Conservation (phyloP, 2,888 invertebrate genomes). For the Dyspetes luteomarginatus region DNA sequence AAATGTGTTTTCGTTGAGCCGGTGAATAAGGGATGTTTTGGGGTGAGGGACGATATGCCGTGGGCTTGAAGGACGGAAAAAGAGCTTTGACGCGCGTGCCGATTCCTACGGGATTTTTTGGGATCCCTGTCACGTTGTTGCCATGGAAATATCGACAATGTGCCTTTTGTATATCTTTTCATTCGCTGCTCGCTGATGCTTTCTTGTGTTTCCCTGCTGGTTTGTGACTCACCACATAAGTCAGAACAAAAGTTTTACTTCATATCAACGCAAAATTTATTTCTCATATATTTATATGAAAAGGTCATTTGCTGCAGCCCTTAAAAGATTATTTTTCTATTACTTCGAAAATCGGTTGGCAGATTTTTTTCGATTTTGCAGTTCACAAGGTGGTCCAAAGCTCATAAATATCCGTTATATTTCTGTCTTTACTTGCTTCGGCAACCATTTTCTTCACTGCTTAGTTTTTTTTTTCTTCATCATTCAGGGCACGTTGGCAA, state of each 20-base stretch:
- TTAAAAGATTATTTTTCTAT: background rate
- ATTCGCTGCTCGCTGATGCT: background rate
- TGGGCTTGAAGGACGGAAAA: background rate
- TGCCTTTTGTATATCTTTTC: background rate
- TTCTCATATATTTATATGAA: constrained; percentile 33
- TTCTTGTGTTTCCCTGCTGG: no score
- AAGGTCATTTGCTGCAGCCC: constrained; percentile 15
- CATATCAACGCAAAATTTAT: no score
- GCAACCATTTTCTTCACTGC: background rate
- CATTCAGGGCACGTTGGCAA: constrained; percentile 3
- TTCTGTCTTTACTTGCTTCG: background rate
- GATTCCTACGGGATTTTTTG: constrained; percentile 52
- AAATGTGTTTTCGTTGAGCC: constrained; percentile 60
- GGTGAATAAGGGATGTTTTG: constrained; percentile 39
- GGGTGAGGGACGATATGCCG: constrained; percentile 21
- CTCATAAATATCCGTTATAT: no score
- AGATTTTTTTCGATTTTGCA: no score
- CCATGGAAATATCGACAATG: constrained; percentile 52
- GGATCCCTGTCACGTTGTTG: constrained; percentile 39
- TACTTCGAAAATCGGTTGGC: no score
- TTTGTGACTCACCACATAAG: no score
- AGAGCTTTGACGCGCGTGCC: background rate
- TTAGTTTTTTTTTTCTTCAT: background rate
- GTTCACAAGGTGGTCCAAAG: no score
- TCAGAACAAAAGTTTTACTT: no score